Percentiles rank a stretch among this genome's conserved stretches.
Conservation (phyloP, 2,797 vertebrate genomes). For the Myotis pilosus region DNA sequence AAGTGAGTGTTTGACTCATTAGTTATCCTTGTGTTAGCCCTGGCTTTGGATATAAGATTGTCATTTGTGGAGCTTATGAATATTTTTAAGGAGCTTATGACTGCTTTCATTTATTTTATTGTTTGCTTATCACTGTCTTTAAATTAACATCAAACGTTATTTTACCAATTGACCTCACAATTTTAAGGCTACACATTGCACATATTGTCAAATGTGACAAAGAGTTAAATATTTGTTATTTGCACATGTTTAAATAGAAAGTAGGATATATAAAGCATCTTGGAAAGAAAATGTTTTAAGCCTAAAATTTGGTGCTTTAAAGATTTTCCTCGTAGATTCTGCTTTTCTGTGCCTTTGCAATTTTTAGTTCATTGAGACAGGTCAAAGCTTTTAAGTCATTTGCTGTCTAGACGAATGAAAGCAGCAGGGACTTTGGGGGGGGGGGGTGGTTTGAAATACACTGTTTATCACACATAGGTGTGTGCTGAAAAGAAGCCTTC, state of each 20-base stretch:
- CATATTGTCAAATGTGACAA: neutral
- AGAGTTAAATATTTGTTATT: neutral
- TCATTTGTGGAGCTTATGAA: neutral
- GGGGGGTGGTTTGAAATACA: slow-evolving; percentile 67
- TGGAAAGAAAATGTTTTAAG: slow-evolving; percentile 19
- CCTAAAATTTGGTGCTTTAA: neutral
- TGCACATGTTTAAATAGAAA: slow-evolving; percentile 21
- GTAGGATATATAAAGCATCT: accelerated
- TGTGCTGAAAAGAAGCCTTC: slow-evolving; percentile 73
- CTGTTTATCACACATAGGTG: slow-evolving; percentile 64
- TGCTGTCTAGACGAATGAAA: slow-evolving; percentile 70
- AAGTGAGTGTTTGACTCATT: neutral
- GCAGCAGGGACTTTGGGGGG: slow-evolving; percentile 34
- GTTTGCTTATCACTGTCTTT: neutral
- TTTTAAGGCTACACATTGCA: neutral
- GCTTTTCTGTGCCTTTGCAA: neutral
- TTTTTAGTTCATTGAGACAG: neutral
- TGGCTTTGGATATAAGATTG: neutral
- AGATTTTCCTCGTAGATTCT: neutral
- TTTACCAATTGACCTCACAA: neutral
- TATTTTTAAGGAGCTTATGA: neutral
- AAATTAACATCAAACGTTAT: neutral
- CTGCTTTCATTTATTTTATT: too few relatives aligned
- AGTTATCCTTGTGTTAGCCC: neutral
- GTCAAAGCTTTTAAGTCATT: slow-evolving; percentile 77